Evolutionary conservation across 2,797 vertebrate species (phyloP).

Genomic region (Uromys caudimaculatus): DNA sequence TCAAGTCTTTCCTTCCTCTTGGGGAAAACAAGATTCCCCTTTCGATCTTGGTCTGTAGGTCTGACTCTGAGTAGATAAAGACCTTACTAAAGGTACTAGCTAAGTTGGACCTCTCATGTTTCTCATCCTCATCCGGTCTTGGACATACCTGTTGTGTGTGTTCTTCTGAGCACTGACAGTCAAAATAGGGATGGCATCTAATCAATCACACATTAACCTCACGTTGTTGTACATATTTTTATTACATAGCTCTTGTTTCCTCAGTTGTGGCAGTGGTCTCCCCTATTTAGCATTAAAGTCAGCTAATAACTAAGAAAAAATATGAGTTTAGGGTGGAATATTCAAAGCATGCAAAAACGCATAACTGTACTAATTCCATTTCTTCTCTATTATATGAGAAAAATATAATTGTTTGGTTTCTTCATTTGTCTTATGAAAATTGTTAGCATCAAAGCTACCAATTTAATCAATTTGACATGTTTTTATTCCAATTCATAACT

Average conservation of each 20-base stretch:
- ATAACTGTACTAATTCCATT: background rate
- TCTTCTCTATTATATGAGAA: background rate
- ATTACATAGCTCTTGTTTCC: background rate
- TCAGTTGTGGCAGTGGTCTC: background rate
- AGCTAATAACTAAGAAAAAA: background rate
- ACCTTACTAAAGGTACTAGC: background rate
- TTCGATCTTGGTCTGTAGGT: background rate
- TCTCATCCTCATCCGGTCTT: background rate
- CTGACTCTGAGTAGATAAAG: background rate
- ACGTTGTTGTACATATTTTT: background rate
- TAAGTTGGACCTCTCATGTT: background rate
- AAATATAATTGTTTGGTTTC: background rate
- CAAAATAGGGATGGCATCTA: background rate
- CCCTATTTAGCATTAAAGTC: background rate
- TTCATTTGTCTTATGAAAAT: background rate
- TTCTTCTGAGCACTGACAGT: background rate
- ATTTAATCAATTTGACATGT: background rate
- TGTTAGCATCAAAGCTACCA: conserved; percentile 28
- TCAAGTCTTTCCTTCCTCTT: conserved; percentile 30
- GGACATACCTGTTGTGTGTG: background rate
- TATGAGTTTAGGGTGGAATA: background rate
- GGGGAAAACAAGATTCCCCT: background rate
- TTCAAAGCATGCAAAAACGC: background rate
- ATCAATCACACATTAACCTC: background rate
- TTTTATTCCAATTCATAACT: conserved; percentile 31